Conservation (phyloP, 2,888 invertebrate species). For the Cephus pulcher region DNA sequence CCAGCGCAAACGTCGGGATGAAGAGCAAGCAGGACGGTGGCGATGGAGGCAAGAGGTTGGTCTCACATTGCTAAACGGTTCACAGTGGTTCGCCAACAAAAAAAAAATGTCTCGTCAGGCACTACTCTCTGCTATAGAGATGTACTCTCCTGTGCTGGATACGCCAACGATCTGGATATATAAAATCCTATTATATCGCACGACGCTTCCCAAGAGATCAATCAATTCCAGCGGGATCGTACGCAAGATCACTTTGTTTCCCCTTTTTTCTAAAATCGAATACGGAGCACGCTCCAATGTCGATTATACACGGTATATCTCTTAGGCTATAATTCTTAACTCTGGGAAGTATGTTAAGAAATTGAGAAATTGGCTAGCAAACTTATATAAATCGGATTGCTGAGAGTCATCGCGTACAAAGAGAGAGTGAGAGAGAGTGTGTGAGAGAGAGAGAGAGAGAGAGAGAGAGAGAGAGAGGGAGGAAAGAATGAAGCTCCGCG, state of each 20-base stretch:
- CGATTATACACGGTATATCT: slow-evolving; percentile 11
- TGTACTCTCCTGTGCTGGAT: slow-evolving; percentile 51
- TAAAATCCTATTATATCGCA: slow-evolving; percentile 50
- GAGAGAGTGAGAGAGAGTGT: slow-evolving; percentile 9
- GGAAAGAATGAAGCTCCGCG: neutral
- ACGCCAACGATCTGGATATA: slow-evolving; percentile 27
- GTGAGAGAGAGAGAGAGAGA: neutral
- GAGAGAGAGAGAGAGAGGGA: neutral
- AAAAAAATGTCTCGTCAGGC: slow-evolving; percentile 5
- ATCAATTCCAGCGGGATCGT: slow-evolving; percentile 36
- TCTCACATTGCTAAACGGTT: slow-evolving; percentile 62
- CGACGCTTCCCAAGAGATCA: slow-evolving; percentile 38
- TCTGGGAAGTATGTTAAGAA: slow-evolving; percentile 64
- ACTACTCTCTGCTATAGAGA: slow-evolving; percentile 38
- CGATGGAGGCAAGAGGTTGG: slow-evolving; percentile 70
- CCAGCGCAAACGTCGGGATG: slow-evolving; percentile 67
- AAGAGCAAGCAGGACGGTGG: slow-evolving; percentile 71
- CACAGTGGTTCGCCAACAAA: slow-evolving; percentile 32
- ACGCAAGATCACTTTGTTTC: slow-evolving; percentile 51
- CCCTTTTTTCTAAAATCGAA: slow-evolving; percentile 15
- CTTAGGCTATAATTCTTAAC: slow-evolving; percentile 55
- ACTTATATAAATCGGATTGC: slow-evolving; percentile 32
- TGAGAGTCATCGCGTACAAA: slow-evolving; percentile 16
- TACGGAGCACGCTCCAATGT: slow-evolving; percentile 4
- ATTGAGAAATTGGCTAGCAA: slow-evolving; percentile 63